Percentiles rank a stretch among this genome's conserved stretches.
These are phyloP conservation scores for Magallana gigas DNA, from an alignment of 1,140 invertebrate genomes.

Conservation along the genomic window DNA sequence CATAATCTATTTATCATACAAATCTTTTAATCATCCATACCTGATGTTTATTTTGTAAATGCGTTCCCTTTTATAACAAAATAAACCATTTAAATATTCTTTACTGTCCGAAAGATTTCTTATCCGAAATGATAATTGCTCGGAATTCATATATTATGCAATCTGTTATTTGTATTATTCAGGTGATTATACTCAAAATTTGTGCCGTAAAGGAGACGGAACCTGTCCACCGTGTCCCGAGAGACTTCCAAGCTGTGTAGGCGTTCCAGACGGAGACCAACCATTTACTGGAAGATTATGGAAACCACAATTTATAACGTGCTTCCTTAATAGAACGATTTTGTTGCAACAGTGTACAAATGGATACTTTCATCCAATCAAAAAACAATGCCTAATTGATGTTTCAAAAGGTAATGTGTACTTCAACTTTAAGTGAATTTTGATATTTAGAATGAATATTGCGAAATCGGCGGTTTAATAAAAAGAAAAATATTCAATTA, in stretches of 20 bases:
- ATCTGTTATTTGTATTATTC: not conserved
- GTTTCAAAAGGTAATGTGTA: slow-evolving; percentile 44
- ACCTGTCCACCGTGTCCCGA: slow-evolving; percentile 54
- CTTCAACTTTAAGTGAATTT: no score
- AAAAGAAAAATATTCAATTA: no score
- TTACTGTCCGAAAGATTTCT: no score
- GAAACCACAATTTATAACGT: slow-evolving; percentile 56
- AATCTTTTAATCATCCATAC: no score
- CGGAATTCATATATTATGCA: no score
- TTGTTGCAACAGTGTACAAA: slow-evolving; percentile 40
- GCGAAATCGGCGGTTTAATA: no score
- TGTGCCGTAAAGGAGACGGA: slow-evolving; percentile 15
- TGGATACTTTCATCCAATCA: slow-evolving; percentile 56
- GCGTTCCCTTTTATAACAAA: no score
- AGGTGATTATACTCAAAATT: slow-evolving; percentile 32
- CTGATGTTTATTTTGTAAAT: no score
- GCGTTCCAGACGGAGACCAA: slow-evolving; percentile 51
- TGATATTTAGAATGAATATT: no score
- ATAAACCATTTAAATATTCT: no score
- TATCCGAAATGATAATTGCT: no score
- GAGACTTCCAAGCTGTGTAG: slow-evolving; percentile 56
- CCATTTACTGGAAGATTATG: slow-evolving; percentile 48
- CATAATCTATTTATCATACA: no score
- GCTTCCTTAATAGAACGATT: slow-evolving; percentile 59
- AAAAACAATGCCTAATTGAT: slow-evolving; percentile 37